Evolutionary conservation across 2,888 invertebrate species (phyloP).

Genomic region (Euproctis similis): DNA sequence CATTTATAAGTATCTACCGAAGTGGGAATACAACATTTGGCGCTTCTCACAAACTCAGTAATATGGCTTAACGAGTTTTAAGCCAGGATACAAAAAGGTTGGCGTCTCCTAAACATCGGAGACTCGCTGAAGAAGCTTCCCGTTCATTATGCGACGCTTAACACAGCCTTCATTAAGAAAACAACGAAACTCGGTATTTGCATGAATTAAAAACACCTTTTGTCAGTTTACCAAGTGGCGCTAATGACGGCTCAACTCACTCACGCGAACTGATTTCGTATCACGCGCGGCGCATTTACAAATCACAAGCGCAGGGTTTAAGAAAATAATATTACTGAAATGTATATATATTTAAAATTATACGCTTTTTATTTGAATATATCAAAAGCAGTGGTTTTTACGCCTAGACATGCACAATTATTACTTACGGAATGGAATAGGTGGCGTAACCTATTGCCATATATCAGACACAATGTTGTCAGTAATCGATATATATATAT

Average conservation of each 20-base stretch:
- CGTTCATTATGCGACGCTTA: constrained; percentile 34
- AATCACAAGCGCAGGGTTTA: constrained; percentile 14
- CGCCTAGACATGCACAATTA: no score
- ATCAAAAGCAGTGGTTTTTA: no score
- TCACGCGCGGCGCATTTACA: constrained; percentile 38
- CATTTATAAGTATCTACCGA: no score
- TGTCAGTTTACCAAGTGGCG: constrained; percentile 50
- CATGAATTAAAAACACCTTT: constrained; percentile 65
- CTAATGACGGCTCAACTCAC: constrained; percentile 52
- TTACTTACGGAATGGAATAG: no score
- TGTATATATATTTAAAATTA: no score
- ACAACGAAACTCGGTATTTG: constrained; percentile 63
- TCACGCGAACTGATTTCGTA: constrained; percentile 47
- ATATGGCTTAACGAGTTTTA: constrained; percentile 8
- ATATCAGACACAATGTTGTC: no score
- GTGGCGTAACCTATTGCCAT: no score
- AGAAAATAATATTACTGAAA: constrained; percentile 3
- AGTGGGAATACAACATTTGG: constrained; percentile 2
- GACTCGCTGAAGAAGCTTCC: constrained; percentile 28
- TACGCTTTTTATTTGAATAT: no score
- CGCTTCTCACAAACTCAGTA: constrained; percentile 4
- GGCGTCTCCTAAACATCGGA: constrained; percentile 12
- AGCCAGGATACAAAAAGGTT: constrained; percentile 10
- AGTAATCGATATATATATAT: no score
- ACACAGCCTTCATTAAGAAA: constrained; percentile 52